phyloP scores from a whole-genome alignment of 1,140 invertebrate species.

The Brachionus koreanus region DNA sequence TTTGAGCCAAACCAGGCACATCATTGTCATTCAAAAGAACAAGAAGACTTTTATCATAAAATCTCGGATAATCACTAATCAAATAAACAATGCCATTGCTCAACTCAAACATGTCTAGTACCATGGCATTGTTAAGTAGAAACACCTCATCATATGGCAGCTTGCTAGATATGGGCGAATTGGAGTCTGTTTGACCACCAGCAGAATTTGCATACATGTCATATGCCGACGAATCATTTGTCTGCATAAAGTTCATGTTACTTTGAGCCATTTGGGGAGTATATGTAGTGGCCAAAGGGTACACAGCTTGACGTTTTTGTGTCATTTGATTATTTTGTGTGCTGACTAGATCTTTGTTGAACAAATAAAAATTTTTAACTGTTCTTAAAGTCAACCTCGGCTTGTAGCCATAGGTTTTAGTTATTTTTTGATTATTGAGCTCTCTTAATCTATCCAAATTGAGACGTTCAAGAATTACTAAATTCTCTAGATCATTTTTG shows the following conservation, averaged over 20 bases:
- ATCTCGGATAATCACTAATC: conserved; percentile 22
- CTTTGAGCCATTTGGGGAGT: background rate
- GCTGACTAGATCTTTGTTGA: background rate
- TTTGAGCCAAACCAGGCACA: background rate
- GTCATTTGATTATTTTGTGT: background rate
- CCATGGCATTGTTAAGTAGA: conserved; percentile 30
- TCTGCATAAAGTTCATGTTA: background rate
- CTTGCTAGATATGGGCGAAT: background rate
- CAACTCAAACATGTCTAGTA: conserved; percentile 17
- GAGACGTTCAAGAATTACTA: background rate
- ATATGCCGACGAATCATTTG: conserved; percentile 1
- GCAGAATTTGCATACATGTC: background rate
- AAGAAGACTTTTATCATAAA: conserved; percentile 35
- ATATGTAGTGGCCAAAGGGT: background rate
- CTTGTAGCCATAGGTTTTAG: background rate
- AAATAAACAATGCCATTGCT: conserved; percentile 31
- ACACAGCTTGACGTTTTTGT: background rate
- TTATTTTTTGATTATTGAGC: background rate
- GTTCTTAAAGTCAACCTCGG: background rate
- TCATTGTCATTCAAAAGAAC: conserved; percentile 32
- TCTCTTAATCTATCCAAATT: conserved; percentile 21
- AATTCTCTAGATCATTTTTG: conserved; percentile 31
- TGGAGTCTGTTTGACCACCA: background rate
- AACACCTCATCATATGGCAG: conserved; percentile 14
- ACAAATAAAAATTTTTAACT: conserved; percentile 30